phyloP scores from a whole-genome alignment of 2,888 invertebrate species.

The Tortricodes alternella region DNA sequence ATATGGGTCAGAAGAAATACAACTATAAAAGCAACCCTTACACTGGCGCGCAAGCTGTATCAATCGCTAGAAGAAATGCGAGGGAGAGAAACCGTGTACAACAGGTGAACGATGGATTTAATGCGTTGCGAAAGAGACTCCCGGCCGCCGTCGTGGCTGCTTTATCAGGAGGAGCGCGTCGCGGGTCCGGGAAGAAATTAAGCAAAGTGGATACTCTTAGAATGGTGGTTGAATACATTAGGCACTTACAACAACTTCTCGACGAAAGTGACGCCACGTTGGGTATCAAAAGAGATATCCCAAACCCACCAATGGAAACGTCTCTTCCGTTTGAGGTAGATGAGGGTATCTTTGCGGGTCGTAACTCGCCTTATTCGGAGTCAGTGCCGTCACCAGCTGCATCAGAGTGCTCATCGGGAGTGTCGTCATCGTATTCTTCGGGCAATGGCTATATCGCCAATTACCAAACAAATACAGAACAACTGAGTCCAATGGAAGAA shows the following conservation, averaged over 20 bases:
- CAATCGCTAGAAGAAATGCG: conserved; percentile 95
- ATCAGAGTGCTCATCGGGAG: conserved; percentile 85
- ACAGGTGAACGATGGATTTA: conserved; percentile 96
- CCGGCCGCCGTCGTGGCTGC: conserved; percentile 90
- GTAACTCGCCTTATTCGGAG: conserved; percentile 69
- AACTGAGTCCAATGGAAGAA: conserved; percentile 88
- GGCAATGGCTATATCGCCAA: conserved; percentile 46
- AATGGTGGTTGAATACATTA: conserved; percentile 95
- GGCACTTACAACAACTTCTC: conserved; percentile 89
- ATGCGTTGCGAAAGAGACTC: conserved; percentile 92
- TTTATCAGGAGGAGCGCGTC: conserved; percentile 83
- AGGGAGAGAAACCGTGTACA: conserved; percentile 97
- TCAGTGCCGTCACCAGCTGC: conserved; percentile 86
- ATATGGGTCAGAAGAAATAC: conserved; percentile 85
- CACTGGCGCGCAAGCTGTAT: conserved; percentile 87
- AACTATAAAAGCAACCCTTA: conserved; percentile 83
- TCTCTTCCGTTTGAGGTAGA: conserved; percentile 52
- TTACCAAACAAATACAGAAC: conserved; percentile 60
- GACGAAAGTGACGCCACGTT: conserved; percentile 85
- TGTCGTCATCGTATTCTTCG: conserved; percentile 67
- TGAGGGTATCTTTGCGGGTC: conserved; percentile 64
- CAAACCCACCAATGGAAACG: conserved; percentile 38
- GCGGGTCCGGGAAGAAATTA: conserved; percentile 91
- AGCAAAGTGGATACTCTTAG: conserved; percentile 95
- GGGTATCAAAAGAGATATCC: conserved; percentile 45